Evolutionary conservation across 2,888 invertebrate species (phyloP).

Genomic region (Andrena trimmerana): DNA sequence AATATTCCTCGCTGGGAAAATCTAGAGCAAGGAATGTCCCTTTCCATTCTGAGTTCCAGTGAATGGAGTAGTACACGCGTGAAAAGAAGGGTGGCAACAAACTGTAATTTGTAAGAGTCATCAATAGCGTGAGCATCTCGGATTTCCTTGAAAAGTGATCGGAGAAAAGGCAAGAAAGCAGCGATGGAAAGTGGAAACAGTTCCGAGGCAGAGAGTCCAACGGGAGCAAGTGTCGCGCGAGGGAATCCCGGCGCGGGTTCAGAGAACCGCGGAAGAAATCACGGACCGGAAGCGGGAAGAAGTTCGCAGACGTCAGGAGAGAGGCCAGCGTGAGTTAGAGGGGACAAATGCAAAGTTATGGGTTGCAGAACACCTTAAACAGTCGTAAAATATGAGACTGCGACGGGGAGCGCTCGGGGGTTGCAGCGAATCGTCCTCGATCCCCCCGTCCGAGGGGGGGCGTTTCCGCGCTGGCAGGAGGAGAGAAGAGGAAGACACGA

Average conservation of each 20-base stretch:
- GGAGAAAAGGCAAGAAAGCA: no score
- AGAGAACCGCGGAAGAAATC: constrained; percentile 60
- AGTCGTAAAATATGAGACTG: constrained; percentile 72
- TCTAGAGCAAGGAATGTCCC: not conserved
- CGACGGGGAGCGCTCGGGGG: constrained; percentile 48
- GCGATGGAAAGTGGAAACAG: not conserved
- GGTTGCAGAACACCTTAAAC: constrained; percentile 71
- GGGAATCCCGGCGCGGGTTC: constrained; percentile 28
- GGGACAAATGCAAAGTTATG: constrained; percentile 69
- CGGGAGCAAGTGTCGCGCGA: not conserved
- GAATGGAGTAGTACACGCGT: no score
- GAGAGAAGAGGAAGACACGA: constrained; percentile 37
- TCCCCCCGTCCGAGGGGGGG: not conserved
- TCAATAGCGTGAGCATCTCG: no score
- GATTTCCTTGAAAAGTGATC: not conserved
- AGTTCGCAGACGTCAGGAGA: constrained; percentile 55
- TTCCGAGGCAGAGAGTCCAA: not conserved
- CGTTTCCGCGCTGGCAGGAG: constrained; percentile 19
- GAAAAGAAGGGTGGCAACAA: no score
- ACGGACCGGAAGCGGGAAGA: constrained; percentile 55
- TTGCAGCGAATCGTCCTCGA: constrained; percentile 24
- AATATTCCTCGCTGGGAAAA: constrained; percentile 2
- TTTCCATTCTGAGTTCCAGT: not conserved
- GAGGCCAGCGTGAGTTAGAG: constrained; percentile 58
- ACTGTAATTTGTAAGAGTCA: no score